Evolutionary conservation across 1,140 invertebrate genomes (phyloP).

Genomic region (Panagrolaimus sp.): DNA sequence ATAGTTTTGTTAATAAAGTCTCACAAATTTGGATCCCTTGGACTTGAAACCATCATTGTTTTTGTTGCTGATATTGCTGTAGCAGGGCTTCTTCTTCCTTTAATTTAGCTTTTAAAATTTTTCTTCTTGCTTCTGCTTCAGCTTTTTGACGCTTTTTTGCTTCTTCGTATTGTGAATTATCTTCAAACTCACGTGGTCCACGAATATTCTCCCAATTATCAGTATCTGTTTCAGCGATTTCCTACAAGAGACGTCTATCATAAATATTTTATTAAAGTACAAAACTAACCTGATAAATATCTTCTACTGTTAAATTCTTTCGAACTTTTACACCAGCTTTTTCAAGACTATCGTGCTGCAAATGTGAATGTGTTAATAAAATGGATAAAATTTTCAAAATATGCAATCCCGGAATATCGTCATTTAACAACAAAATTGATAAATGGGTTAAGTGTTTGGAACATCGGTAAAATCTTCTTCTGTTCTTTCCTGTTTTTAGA

Average conservation of each 20-base stretch:
- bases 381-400: too few relatives aligned
- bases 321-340: slow-evolving; percentile 36
- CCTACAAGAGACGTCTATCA: slow-evolving; percentile 28
- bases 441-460: too few relatives aligned
- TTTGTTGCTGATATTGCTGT: neutral
- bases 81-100: slow-evolving; percentile 7
- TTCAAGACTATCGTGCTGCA: slow-evolving; percentile 32
- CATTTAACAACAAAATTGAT: too few relatives aligned
- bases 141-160: slow-evolving; percentile 32
- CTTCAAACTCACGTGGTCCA: slow-evolving; percentile 43
- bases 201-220: slow-evolving; percentile 53
- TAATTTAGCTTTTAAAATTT: slow-evolving; percentile 8
- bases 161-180: slow-evolving; percentile 36
- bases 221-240: slow-evolving; percentile 45
- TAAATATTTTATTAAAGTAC: neutral
- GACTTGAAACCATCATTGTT: neutral
- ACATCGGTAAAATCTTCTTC: too few relatives aligned
- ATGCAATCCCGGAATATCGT: too few relatives aligned
- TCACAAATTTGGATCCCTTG: neutral
- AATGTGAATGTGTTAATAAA: too few relatives aligned
- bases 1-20: too few relatives aligned
- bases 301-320: slow-evolving; percentile 39
- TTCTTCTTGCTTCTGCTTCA: slow-evolving; percentile 22
- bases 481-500: too few relatives aligned
- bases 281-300: slow-evolving; percentile 32